phyloP scores from a whole-genome alignment of 1,140 invertebrate species.

The Conopomorpha cramerella region DNA sequence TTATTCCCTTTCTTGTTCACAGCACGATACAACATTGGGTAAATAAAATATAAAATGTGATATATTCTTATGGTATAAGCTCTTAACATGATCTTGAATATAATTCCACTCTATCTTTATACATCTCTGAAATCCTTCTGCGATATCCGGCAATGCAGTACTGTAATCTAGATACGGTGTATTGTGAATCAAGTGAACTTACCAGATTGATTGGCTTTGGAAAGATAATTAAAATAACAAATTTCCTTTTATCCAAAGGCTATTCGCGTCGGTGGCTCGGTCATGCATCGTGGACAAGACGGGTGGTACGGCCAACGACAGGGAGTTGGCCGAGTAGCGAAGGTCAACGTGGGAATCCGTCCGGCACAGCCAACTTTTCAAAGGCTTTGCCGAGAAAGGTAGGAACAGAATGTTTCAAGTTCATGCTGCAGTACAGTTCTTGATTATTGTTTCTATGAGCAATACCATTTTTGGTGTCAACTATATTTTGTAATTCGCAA shows the following conservation, averaged over 20 bases:
- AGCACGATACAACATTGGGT: too few species aligned
- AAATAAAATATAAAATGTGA: too few species aligned
- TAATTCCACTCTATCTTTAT: too few species aligned
- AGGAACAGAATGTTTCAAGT: conserved; percentile 1
- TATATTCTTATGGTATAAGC: too few species aligned
- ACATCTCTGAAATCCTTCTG: too few species aligned
- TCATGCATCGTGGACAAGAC: conserved; percentile 90
- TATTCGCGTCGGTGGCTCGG: conserved; percentile 92
- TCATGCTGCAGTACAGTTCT: neutral
- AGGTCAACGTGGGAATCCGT: conserved; percentile 43
- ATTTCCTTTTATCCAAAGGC: conserved; percentile 24
- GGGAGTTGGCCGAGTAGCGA: conserved; percentile 42
- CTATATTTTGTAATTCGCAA: neutral
- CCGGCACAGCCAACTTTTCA: conserved; percentile 25
- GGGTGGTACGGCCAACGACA: conserved; percentile 28
- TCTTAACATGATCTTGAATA: too few species aligned
- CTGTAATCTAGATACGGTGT: too few species aligned
- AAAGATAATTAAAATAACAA: too few species aligned
- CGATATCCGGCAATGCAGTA: too few species aligned
- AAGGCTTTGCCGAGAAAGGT: conserved; percentile 31
- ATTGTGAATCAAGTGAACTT: too few species aligned
- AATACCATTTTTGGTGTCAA: neutral
- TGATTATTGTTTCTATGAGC: neutral
- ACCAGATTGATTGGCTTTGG: too few species aligned
- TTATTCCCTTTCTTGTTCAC: too few species aligned